Evolutionary conservation across 2,888 invertebrate genomes (phyloP).

Genomic region (Chydorus sphaericus): DNA sequence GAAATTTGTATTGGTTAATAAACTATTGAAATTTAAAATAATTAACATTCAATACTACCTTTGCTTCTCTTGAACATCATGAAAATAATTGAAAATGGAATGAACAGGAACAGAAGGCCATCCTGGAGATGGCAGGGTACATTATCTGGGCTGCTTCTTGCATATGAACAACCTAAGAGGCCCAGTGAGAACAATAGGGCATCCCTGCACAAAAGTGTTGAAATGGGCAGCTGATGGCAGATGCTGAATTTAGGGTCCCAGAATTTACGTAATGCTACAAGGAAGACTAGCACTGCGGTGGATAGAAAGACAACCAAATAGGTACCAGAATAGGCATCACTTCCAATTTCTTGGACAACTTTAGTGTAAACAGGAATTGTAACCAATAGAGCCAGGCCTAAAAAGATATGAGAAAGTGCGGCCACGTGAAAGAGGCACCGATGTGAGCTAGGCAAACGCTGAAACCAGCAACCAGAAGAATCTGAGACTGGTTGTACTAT

Average conservation of each 20-base stretch:
- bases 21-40: not conserved
- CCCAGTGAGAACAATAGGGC: not conserved
- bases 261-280: not conserved
- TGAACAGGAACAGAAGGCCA: not conserved
- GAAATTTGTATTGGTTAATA: not conserved
- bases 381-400: not conserved
- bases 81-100: slow-evolving; percentile 1
- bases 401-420: not conserved
- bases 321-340: not conserved
- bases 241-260: slow-evolving; percentile 3
- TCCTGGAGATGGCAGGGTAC: slow-evolving; percentile 3
- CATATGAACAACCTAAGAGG: not conserved
- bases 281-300: not conserved
- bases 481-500: too few relatives aligned
- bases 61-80: not conserved
- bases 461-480: too few relatives aligned
- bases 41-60: not conserved
- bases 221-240: not conserved
- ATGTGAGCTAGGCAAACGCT: not conserved
- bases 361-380: not conserved
- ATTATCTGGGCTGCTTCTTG: not conserved
- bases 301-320: not conserved
- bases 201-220: not conserved
- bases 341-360: not conserved
- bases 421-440: not conserved